Conservation (phyloP, 2,113 vertebrate species). For the Orthonyx spaldingii region DNA sequence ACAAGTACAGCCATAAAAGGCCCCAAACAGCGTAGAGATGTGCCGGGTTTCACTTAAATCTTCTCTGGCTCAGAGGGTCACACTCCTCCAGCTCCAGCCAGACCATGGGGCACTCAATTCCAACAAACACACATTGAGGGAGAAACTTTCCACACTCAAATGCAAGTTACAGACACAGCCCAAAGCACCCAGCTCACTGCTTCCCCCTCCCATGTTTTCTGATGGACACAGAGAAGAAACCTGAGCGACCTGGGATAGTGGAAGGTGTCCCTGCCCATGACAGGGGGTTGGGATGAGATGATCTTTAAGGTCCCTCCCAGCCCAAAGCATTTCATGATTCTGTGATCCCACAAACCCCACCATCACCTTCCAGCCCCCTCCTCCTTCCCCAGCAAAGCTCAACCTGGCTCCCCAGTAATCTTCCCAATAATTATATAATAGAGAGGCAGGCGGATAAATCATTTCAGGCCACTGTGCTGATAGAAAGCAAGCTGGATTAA, state of each 20-base stretch:
- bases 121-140: neutral
- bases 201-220: accelerated
- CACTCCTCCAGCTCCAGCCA: neutral
- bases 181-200: accelerated
- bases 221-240: neutral
- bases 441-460: neutral
- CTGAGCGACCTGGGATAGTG: neutral
- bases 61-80: accelerated
- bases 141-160: neutral
- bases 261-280: accelerated
- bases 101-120: neutral
- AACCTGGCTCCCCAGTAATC: constrained; percentile 42
- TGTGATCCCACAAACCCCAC: accelerated
- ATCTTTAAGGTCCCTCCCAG: neutral
- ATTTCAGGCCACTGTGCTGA: neutral
- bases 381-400: neutral
- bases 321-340: neutral
- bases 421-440: constrained; percentile 59
- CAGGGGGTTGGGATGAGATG: accelerated
- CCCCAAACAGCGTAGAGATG: neutral
- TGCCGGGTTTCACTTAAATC: neutral
- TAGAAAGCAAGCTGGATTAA: constrained; percentile 57
- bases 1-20: neutral
- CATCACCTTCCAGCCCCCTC: neutral
- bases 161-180: neutral